Base-by-base conservation (phyloP, 2,888 invertebrate genomes). In the Mythimna albipuncta region DNA sequence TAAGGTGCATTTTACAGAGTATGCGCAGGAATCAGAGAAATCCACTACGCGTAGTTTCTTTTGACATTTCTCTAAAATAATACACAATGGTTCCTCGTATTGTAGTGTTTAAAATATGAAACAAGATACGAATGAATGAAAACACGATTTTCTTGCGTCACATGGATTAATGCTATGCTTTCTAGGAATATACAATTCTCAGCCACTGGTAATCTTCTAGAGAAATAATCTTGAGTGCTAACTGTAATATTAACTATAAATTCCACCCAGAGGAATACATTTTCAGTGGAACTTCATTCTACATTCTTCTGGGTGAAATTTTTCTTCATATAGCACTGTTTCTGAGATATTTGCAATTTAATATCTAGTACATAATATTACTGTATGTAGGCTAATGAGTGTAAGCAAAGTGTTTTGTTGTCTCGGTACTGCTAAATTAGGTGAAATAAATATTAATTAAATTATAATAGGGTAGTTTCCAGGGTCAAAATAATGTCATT, bases 331-430 rank as follows among this genome's bases (percentile, higher is more conserved):
- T 26, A 57, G 13, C 11, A 54, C 26, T 3, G 26, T 64, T 74
- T 63, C 81, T 50, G 13, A 58, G 47, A 57, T 54, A 65, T 63
- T 55, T 69, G 50, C 65, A 65, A 75, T 63, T 65, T 54, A 19
- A 35, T 19, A 26, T 26, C 2, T 26, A n/a, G 50, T 16, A 59
- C 38, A 62, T 35, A 65, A 62, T 50, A 4, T 54, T 61, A 6
- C 50, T 54, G 2, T 38, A 52, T 26, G 19, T 52, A 35, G 47
- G 13, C 9, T 41, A 57, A 55, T 64, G 61, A 26, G 47, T 59
- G 35, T 5, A 10, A n/a, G 11, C 11, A 50, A 21, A 57, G n/a
- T 57, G 0, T 26, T 67, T 57, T 61, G n/a, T 21, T 13, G 32
- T 41, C 11, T 52, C 7, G 6, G 21, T 35, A 38, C 4, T n/a